A percentile compares a stretch with the other conserved stretches of the same genome.
Conservation (phyloP, 2,888 invertebrate genomes). For the Altica lythri region DNA sequence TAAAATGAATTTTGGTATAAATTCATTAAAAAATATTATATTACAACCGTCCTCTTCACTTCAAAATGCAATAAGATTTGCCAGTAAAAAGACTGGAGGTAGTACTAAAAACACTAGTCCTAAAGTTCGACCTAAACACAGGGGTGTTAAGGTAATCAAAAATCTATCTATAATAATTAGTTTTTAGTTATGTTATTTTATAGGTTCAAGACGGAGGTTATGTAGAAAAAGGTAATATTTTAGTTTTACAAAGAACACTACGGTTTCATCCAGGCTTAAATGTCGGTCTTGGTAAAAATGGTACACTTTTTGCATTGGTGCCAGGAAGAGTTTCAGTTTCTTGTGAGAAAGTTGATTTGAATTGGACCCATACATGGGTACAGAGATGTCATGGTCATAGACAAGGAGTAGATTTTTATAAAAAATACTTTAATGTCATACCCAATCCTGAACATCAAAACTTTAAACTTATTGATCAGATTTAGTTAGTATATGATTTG, state of each 20-base stretch:
- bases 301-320: conserved; percentile 79
- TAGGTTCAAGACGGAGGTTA: conserved; percentile 67
- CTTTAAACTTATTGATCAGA: conserved; percentile 76
- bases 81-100: conserved; percentile 76
- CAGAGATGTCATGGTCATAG: conserved; percentile 68
- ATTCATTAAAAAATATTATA: conserved; percentile 7
- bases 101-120: conserved; percentile 72
- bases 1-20: conserved; percentile 14
- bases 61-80: conserved; percentile 56
- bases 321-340: conserved; percentile 80
- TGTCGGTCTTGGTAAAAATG: conserved; percentile 79
- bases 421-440: conserved; percentile 85
- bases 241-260: conserved; percentile 70
- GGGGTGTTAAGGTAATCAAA: conserved; percentile 66
- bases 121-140: conserved; percentile 73
- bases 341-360: conserved; percentile 78
- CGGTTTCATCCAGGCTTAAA: conserved; percentile 82
- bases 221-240: conserved; percentile 69
- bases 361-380: conserved; percentile 80
- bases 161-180: background rate
- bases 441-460: conserved; percentile 76
- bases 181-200: background rate
- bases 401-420: conserved; percentile 70
- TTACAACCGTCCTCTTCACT: background rate
- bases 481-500: conserved; percentile 61